These are phyloP conservation scores for Pocillopora verrucosa DNA, from an alignment of 64 coral and sea anemone species.

Conservation along the genomic window DNA sequence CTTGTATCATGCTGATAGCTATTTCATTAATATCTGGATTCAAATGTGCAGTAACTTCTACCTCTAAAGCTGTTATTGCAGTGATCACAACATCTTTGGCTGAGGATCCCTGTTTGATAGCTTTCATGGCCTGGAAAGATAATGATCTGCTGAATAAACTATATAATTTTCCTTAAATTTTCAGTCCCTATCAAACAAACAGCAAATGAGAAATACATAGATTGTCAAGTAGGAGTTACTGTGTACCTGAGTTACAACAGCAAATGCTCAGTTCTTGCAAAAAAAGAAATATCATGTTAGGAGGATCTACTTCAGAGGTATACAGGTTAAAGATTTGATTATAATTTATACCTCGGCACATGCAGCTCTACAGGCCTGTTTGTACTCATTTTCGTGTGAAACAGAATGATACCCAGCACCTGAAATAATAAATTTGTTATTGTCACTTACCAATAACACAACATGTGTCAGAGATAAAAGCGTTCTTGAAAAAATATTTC, in stretches of 20 bases:
- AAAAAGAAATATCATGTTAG: background rate
- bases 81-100: slow-evolving; percentile 45
- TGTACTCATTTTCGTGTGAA: slow-evolving; percentile 64
- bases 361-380: slow-evolving; percentile 63
- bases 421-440: background rate
- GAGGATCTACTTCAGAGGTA: background rate
- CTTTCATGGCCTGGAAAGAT: slow-evolving; percentile 37
- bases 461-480: no score
- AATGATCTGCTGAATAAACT: background rate
- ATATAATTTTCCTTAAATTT: background rate
- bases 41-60: background rate
- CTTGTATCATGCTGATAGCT: no score
- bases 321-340: background rate
- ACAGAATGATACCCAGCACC: slow-evolving; percentile 77
- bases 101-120: slow-evolving; percentile 41
- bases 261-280: no score
- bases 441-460: background rate
- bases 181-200: background rate
- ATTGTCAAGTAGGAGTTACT: background rate
- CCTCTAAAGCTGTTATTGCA: slow-evolving; percentile 58
- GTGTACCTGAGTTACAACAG: no score
- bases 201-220: background rate
- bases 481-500: no score
- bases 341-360: slow-evolving; percentile 62
- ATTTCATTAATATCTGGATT: no score